Evolutionary conservation across 2,888 invertebrate genomes (phyloP), one percentile per base, ranked within the genome.

Genomic region (Mamestra brassicae): DNA sequence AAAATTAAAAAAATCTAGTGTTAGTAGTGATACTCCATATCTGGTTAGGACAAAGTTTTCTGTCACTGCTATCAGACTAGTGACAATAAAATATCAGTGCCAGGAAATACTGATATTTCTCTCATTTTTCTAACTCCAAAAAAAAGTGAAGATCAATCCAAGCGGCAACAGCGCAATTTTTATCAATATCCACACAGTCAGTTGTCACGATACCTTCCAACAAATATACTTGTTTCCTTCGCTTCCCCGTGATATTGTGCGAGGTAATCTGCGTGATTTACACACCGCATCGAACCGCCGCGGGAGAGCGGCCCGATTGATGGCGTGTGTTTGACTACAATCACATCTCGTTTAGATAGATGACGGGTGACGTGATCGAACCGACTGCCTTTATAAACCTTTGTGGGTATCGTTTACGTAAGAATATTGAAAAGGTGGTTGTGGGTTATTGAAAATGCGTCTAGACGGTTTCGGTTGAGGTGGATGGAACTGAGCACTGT

Each of bases 261-360:
- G 47, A 76, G 85, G 80, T 85, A 82, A 85, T 84, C 82, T 78
- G 52, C 50, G 78, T 86, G 86, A 86, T 86, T 85, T 86, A 86
- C 84, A 74, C 76, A 17, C 54, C 75, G 81, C 81, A 84, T 86
- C 75, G 72, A 72, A 80, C 69, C 62, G 78, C 78, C 79, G 74
- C 74, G 58, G 60, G 76, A 78, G 77, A 78, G 78, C 15, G 80
- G 78, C 73, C 38, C 81, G 85, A 87, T 80, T 78, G 81, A 87
- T 87, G 42, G 80, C 71, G 77, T 84, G 74, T 80, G 83, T 84
- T 85, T 77, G 81, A 77, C 71, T 69, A 79, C 80, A 85, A 87
- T 85, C 85, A 83, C 85, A 76, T 74, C 80, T 86, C 86, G 81
- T 87, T 87, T 80, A 80, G 65, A 85, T 80, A 74, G 80, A 83